Conservation (phyloP, 2,888 invertebrate species). For the Eumacrocentrus americanus region DNA sequence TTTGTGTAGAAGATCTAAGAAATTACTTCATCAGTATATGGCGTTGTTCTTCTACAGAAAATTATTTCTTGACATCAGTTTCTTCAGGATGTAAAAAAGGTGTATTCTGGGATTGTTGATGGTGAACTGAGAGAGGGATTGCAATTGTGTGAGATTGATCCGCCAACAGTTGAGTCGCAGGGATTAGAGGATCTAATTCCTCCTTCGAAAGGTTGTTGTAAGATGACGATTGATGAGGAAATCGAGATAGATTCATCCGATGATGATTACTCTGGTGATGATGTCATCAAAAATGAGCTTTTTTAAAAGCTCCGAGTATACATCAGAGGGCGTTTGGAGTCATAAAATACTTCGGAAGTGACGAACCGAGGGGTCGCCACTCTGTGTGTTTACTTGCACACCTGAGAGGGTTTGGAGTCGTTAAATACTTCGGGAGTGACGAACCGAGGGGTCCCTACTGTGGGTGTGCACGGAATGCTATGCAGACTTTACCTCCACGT, state of each 20-base stretch:
- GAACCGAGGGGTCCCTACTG: conserved; percentile 11
- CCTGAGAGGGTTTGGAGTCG: conserved; percentile 24
- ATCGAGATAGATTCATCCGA: conserved; percentile 10
- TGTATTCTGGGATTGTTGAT: conserved; percentile 27
- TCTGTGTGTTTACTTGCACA: background rate
- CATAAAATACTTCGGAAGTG: conserved; percentile 21
- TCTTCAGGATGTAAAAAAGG: conserved; percentile 29
- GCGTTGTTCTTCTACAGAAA: conserved; percentile 25
- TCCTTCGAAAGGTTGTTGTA: background rate
- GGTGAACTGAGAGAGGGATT: conserved; percentile 17
- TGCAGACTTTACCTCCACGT: conserved; percentile 23
- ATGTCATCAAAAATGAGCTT: conserved; percentile 15
- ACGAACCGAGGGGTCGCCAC: conserved; percentile 9
- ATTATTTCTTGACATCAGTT: conserved; percentile 21
- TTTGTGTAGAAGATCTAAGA: conserved; percentile 18
- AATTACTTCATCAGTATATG: conserved; percentile 33
- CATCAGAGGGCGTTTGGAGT: conserved; percentile 24
- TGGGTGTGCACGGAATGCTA: conserved; percentile 16
- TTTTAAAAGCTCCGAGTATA: too few relatives aligned
- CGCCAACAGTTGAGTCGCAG: conserved; percentile 20
- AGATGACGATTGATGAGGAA: background rate
- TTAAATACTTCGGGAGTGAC: conserved; percentile 22
- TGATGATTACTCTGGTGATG: background rate
- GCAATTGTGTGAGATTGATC: conserved; percentile 19
- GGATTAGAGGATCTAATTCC: conserved; percentile 6